Evolutionary conservation across 2,113 vertebrate species (phyloP).

Genomic region (Zootoca vivipara): DNA sequence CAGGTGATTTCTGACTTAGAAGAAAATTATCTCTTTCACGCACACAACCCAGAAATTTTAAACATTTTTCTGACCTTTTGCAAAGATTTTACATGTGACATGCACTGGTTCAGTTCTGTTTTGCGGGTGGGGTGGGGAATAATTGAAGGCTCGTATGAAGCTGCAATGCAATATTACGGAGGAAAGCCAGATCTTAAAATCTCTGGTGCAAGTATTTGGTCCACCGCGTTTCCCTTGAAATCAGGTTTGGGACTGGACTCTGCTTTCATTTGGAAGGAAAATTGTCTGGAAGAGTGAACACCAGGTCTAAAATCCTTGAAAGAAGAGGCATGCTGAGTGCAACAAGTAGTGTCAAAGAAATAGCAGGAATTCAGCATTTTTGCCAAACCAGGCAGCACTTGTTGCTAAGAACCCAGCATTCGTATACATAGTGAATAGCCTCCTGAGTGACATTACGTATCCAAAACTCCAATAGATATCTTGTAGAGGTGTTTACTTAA

Average conservation of each 20-base stretch:
- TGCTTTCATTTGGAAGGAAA: neutral
- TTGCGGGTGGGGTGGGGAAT: neutral
- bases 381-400: neutral
- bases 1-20: neutral
- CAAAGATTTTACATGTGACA: neutral
- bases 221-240: neutral
- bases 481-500: neutral
- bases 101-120: neutral
- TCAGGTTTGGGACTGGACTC: neutral
- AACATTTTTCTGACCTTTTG: neutral
- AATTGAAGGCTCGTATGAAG: neutral
- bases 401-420: neutral
- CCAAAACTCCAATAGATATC: neutral
- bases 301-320: neutral
- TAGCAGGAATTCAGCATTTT: neutral
- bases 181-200: neutral
- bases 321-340: neutral
- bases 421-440: neutral
- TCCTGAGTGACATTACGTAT: neutral
- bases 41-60: neutral
- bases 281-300: neutral
- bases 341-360: neutral
- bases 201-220: neutral
- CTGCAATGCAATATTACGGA: neutral
- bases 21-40: neutral